A percentile compares a stretch with the other conserved stretches of the same genome.
Conservation (phyloP, 2,888 invertebrate genomes). For the Machimus atricapillus region DNA sequence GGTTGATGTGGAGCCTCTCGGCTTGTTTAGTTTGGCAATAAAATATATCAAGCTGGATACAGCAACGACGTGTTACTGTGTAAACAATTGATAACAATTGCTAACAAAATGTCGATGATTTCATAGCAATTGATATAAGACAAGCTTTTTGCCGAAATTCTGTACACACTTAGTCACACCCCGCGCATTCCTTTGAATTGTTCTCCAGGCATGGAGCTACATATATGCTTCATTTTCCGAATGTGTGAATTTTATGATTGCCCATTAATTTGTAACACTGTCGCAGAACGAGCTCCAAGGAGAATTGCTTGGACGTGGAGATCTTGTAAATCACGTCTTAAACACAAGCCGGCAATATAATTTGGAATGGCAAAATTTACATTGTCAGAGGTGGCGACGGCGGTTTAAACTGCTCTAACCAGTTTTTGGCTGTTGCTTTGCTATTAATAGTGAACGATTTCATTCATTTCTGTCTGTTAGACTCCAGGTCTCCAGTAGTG, state of each 20-base stretch:
- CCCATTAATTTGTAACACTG: neutral
- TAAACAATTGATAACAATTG: neutral
- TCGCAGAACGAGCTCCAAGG: neutral
- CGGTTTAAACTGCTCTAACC: neutral
- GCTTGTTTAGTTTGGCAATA: conserved; percentile 14
- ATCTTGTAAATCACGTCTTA: neutral
- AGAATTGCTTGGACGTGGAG: neutral
- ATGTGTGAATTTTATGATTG: neutral
- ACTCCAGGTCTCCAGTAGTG: neutral
- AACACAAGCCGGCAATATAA: neutral
- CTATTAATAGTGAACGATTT: neutral
- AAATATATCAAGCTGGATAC: neutral
- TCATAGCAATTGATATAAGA: neutral
- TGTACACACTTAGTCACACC: neutral
- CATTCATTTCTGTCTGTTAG: neutral
- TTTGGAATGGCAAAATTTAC: neutral
- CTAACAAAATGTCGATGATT: neutral
- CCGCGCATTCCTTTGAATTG: neutral
- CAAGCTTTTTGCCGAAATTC: neutral
- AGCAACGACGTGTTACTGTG: neutral
- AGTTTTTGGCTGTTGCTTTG: neutral
- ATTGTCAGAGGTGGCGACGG: neutral
- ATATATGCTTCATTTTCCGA: neutral
- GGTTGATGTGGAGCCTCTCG: too few relatives aligned
- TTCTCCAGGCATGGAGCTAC: neutral